These are phyloP conservation scores for Blastobasis lacticolella DNA, from an alignment of 2,888 invertebrate species.

Conservation along the genomic window DNA sequence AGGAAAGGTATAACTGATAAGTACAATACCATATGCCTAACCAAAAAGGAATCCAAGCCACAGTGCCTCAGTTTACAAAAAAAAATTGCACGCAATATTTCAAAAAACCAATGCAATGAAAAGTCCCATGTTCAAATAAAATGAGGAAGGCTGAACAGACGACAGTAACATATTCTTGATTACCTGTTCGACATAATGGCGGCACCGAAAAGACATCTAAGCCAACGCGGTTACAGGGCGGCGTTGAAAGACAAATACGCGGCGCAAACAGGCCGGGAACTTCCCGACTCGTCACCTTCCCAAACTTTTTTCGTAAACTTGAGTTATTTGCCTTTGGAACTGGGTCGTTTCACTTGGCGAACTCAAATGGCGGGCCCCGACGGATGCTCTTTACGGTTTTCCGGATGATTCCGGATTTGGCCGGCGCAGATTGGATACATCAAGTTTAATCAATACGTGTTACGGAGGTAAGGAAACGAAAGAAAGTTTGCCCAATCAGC, in stretches of 20 bases:
- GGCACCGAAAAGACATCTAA: constrained; percentile 3
- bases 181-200: constrained; percentile 2
- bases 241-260: constrained; percentile 25
- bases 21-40: no score
- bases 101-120: no score
- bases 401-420: constrained; percentile 1
- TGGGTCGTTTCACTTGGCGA: constrained; percentile 21
- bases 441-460: no score
- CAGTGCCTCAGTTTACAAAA: no score
- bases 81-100: no score
- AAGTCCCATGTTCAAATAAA: background rate
- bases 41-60: no score
- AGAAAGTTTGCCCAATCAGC: no score
- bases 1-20: no score
- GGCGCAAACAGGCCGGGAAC: constrained; percentile 12
- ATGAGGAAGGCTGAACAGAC: background rate
- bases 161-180: background rate
- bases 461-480: no score
- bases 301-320: constrained; percentile 33
- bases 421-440: background rate
- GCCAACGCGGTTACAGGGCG: background rate
- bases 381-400: constrained; percentile 28
- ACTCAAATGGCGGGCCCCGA: constrained; percentile 22
- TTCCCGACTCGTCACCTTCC: constrained; percentile 33
- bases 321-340: constrained; percentile 28